Percentiles rank a stretch among this genome's conserved stretches.
These are phyloP conservation scores for Tichodroma muraria DNA, from an alignment of 2,113 vertebrate genomes.

Conservation along the genomic window DNA sequence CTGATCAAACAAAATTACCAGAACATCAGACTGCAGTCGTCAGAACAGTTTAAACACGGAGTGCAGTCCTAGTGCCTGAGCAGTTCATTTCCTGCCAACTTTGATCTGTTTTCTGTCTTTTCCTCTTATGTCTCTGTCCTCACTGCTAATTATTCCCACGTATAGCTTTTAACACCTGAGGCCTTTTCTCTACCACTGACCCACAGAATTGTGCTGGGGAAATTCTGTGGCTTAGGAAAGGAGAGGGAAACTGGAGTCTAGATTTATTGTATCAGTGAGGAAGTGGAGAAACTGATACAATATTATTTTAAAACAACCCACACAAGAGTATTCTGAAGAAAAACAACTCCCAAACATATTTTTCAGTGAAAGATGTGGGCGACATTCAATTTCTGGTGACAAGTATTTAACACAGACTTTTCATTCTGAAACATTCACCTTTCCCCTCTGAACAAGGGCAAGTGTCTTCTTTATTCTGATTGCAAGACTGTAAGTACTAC, in stretches of 20 bases:
- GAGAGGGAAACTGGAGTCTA: background rate
- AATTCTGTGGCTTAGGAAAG: background rate
- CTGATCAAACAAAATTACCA: background rate
- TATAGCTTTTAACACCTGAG: background rate
- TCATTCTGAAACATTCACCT: background rate
- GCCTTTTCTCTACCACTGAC: background rate
- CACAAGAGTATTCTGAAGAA: background rate
- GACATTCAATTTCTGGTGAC: background rate
- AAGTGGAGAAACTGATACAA: background rate
- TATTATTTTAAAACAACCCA: background rate
- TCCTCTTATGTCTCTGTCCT: background rate
- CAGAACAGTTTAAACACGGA: background rate
- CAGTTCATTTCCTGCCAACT: background rate
- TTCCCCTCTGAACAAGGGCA: background rate
- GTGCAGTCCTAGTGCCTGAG: background rate
- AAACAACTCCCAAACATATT: background rate
- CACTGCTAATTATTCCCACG: background rate
- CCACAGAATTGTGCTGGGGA: background rate
- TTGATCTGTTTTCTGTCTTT: background rate
- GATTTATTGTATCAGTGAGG: background rate
- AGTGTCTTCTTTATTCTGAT: background rate
- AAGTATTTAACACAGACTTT: background rate
- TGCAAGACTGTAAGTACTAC: slow-evolving; percentile 59
- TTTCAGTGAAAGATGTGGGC: background rate
- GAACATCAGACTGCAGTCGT: background rate